Percentiles rank a stretch among this genome's conserved stretches.
phyloP scores from a whole-genome alignment of 2,888 invertebrate species.

The Apodemia duryi region DNA sequence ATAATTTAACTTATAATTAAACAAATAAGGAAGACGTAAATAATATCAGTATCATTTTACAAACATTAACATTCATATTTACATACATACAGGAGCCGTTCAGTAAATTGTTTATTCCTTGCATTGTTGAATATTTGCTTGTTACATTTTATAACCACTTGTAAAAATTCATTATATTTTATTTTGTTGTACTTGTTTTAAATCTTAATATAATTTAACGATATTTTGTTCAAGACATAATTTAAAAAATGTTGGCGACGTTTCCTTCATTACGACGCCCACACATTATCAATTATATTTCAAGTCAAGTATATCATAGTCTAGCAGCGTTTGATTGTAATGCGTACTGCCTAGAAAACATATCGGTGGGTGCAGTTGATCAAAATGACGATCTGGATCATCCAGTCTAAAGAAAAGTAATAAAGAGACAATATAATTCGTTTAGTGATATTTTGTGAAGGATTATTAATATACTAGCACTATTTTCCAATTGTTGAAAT shows the following conservation, averaged over 20 bases:
- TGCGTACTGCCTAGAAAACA: no score
- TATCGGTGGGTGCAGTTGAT: neutral
- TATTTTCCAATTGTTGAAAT: neutral
- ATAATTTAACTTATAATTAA: slow-evolving; percentile 76
- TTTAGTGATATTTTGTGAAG: neutral
- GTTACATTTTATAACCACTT: neutral
- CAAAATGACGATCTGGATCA: neutral
- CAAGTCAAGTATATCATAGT: neutral
- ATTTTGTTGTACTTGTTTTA: neutral
- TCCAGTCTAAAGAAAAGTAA: neutral
- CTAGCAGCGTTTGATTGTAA: neutral
- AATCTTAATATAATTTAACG: neutral
- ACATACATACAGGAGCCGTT: slow-evolving; percentile 54
- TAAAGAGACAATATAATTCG: neutral
- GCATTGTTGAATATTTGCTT: slow-evolving; percentile 2
- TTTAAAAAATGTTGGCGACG: neutral
- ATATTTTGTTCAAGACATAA: no score
- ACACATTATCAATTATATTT: neutral
- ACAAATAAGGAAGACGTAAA: slow-evolving; percentile 75
- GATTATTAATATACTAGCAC: neutral
- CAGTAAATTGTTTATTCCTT: slow-evolving; percentile 16
- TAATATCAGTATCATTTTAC: slow-evolving; percentile 49
- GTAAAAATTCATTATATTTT: neutral
- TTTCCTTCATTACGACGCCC: neutral
- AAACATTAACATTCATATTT: slow-evolving; percentile 66